Evolutionary conservation across 2,797 vertebrate species (phyloP).

Genomic region (Platalea minor): DNA sequence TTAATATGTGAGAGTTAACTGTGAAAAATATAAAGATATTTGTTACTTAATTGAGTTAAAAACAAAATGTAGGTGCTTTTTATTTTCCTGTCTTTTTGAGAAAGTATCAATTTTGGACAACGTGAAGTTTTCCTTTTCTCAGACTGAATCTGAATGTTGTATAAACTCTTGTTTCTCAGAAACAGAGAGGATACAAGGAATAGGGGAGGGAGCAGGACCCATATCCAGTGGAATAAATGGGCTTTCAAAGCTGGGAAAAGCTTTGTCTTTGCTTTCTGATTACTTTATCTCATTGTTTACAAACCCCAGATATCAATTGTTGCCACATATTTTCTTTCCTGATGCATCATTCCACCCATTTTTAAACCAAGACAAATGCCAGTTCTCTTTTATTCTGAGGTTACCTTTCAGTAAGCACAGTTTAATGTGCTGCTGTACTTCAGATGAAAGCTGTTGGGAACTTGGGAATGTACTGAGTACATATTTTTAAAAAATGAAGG

Average conservation of each 20-base stretch:
- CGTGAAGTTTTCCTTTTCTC: background rate
- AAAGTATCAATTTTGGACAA: background rate
- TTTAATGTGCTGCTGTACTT: background rate
- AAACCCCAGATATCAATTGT: background rate
- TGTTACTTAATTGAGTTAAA: background rate
- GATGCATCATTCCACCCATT: background rate
- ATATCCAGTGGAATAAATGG: background rate
- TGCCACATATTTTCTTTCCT: background rate
- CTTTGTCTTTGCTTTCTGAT: background rate
- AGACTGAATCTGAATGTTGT: background rate
- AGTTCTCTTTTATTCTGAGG: background rate
- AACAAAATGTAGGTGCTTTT: accelerated
- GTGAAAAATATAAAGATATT: background rate
- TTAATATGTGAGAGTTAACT: background rate
- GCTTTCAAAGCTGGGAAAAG: background rate
- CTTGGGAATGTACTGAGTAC: background rate
- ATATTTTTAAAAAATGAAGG: background rate
- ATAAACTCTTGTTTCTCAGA: background rate
- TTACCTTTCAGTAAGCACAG: background rate
- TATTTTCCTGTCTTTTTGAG: background rate
- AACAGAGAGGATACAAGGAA: background rate
- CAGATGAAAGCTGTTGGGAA: background rate
- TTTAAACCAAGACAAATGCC: background rate
- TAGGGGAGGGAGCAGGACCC: background rate
- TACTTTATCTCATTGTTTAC: constrained; percentile 7